Evolutionary conservation across 2,797 vertebrate species (phyloP).

Genomic region (Cyprinodon diabolis): DNA sequence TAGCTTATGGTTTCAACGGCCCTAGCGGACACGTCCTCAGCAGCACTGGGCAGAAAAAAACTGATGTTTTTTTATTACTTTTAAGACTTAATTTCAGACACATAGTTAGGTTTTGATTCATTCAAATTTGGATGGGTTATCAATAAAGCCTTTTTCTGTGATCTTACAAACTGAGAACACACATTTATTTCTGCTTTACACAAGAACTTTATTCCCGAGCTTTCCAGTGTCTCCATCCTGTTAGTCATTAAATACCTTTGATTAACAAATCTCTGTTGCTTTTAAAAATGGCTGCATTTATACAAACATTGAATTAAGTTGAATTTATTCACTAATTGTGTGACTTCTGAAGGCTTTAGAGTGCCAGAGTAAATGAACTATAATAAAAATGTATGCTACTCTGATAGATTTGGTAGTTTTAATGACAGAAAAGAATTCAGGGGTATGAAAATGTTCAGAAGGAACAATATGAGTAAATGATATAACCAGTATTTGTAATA

Average conservation of each 20-base stretch:
- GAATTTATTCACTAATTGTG: not conserved
- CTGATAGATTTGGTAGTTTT: not conserved
- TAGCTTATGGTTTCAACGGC: no score
- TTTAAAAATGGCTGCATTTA: not conserved
- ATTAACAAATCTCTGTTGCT: not conserved
- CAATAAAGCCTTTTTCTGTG: no score
- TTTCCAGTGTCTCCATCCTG: not conserved
- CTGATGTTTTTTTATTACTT: no score
- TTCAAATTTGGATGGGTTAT: no score
- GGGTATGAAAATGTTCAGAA: not conserved
- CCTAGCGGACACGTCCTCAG: no score
- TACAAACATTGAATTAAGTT: not conserved
- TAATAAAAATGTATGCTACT: not conserved
- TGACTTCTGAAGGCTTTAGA: not conserved
- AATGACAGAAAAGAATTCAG: not conserved
- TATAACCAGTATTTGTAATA: slow-evolving; percentile 21
- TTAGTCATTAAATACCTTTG: not conserved
- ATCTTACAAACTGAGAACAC: no score
- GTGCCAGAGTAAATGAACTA: not conserved
- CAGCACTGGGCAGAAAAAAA: no score
- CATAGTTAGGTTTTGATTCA: no score
- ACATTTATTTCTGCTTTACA: not conserved
- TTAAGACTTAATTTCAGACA: no score
- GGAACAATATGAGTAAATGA: slow-evolving; percentile 4
- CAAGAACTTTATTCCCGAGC: not conserved